These are phyloP conservation scores for Drosophila repleta DNA, from an alignment of 1,140 invertebrate genomes.

Conservation along the genomic window DNA sequence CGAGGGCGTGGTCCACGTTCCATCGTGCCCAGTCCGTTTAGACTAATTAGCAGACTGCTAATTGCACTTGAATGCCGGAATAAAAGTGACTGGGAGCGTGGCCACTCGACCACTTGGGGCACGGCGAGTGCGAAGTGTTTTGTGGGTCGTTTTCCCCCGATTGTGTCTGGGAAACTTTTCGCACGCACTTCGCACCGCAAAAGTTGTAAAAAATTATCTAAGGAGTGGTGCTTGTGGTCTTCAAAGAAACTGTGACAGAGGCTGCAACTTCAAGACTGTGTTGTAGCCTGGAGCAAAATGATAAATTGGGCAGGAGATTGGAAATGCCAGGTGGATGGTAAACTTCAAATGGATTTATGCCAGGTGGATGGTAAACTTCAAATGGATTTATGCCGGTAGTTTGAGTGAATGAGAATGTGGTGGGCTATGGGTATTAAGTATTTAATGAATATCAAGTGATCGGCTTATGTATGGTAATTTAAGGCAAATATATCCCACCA, in stretches of 20 bases:
- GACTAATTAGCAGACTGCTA: slow-evolving; percentile 77
- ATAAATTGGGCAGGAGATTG: slow-evolving; percentile 5
- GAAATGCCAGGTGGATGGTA: neutral
- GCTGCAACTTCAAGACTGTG: slow-evolving; percentile 4
- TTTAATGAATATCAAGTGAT: no score
- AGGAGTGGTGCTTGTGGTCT: slow-evolving; percentile 24
- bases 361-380: no score
- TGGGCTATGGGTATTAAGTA: no score
- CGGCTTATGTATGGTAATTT: no score
- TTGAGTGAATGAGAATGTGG: no score
- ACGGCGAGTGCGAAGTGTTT: slow-evolving; percentile 21
- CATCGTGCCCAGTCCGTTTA: slow-evolving; percentile 44
- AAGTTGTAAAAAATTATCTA: slow-evolving; percentile 65
- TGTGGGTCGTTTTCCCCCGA: slow-evolving; percentile 4
- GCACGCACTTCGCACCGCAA: slow-evolving; percentile 48
- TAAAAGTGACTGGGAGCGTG: slow-evolving; percentile 39
- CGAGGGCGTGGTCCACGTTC: slow-evolving; percentile 27
- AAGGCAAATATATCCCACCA: neutral
- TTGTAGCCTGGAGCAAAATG: slow-evolving; percentile 6
- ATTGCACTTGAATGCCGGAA: slow-evolving; percentile 72
- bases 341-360: neutral
- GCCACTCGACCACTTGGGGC: slow-evolving; percentile 4
- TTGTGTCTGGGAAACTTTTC: slow-evolving; percentile 56
- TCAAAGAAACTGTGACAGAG: neutral
- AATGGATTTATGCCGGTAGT: no score